Conservation (phyloP, 2,113 vertebrate genomes). For the Ameiurus melas region DNA sequence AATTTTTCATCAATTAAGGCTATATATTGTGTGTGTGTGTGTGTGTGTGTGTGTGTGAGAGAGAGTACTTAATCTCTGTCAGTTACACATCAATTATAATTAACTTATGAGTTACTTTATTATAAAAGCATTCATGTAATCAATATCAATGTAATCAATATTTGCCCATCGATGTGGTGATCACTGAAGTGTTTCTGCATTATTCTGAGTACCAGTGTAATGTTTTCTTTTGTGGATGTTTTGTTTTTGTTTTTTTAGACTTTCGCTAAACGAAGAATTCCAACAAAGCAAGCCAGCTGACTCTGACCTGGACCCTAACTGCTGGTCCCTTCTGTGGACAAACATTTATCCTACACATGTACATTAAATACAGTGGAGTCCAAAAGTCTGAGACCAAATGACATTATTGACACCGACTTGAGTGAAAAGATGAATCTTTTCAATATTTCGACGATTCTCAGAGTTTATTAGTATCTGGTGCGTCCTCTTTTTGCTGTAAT, state of each 20-base stretch:
- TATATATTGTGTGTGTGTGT: neutral
- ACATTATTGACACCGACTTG: neutral
- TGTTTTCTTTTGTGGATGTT: neutral
- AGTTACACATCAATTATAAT: neutral
- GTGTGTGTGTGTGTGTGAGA: neutral
- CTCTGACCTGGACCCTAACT: neutral
- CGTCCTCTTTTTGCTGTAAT: neutral
- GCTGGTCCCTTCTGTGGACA: neutral
- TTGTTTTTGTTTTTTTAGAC: no score
- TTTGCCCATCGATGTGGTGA: neutral
- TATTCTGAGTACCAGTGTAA: neutral
- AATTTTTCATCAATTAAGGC: neutral
- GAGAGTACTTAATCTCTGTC: neutral
- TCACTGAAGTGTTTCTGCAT: neutral
- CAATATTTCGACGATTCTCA: neutral
- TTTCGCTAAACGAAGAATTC: neutral
- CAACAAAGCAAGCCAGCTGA: neutral
- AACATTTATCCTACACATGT: neutral
- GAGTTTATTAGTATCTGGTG: neutral
- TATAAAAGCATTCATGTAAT: neutral
- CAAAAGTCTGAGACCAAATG: neutral
- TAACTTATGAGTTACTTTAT: neutral
- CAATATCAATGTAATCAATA: neutral
- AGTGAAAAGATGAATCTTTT: neutral
- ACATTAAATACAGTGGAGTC: neutral